Evolutionary conservation across 2,113 vertebrate genomes (phyloP), one percentile per base, ranked within the genome.

Genomic region (Phoxinus phoxinus): DNA sequence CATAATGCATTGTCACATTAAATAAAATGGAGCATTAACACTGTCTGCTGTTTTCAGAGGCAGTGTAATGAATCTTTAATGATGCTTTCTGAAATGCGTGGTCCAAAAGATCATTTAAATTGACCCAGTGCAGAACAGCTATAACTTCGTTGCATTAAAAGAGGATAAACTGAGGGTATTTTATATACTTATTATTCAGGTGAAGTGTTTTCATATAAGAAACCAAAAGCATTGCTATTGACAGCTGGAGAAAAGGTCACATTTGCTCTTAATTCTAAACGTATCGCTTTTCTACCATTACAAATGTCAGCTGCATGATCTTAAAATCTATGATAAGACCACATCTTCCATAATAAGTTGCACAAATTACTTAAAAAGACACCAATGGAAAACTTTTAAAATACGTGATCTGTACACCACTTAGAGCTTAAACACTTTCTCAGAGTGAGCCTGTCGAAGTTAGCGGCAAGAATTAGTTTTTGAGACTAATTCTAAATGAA

Each of bases 401-500:
- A 56, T 67, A 2, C 6, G 10, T 37, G 23, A 71, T 63, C 17
- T 51, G 10, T 35, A 65, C 3, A n/a, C 19, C 65, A 23, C 27
- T 72, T 25, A 56, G 46, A 1, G 17, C 17, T 30, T 21, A 71
- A 71, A 11, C 27, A 41, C 27, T 35, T 69, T 48, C 15, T 65
- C n/a, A 56, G 13, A 72, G 23, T 23, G 1, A 12, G 67, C 67
- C 48, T 41, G 51, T 41, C 23, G 25, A 73, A 56, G 44, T 81
- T 69, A 81, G 19, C 5, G 1, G 19, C 10, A 72, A 58, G 13
- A 72, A 56, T 71, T 21, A 0, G 63, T 23, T 82, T 19, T 82
- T 72, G 30, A 77, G 48, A 77, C n/a, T 44, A 53, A 56, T 77
- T 77, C 72, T 51, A 86, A 67, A 74, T 75, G 27, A 61, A 73